Percentiles rank a stretch among this genome's conserved stretches.
Evolutionary conservation across 2,113 vertebrate species (phyloP).

Genomic region (Plecotus auritus): DNA sequence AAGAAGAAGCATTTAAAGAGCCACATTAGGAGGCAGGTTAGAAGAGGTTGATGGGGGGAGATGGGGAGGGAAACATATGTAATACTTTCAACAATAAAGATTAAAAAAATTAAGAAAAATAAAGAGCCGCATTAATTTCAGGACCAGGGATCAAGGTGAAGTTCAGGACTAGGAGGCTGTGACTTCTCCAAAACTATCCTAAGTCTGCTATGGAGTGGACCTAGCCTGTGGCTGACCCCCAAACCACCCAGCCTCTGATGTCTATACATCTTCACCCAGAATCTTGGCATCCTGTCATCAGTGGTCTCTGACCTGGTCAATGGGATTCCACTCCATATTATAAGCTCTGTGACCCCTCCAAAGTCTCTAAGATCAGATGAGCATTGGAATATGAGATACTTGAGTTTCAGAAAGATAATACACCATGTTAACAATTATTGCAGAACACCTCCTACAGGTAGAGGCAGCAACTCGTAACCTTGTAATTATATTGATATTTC

Average conservation of each 20-base stretch:
- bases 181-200: background rate
- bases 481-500: conserved; percentile 10
- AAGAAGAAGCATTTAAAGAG: background rate
- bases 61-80: no score
- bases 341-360: background rate
- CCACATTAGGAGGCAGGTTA: background rate
- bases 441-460: background rate
- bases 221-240: background rate
- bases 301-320: background rate
- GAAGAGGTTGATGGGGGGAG: no score
- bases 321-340: background rate
- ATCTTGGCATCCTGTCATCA: rapidly evolving
- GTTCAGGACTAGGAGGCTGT: background rate
- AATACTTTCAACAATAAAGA: no score
- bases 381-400: background rate
- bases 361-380: background rate
- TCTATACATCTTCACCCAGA: background rate
- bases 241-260: background rate
- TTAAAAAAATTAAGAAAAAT: background rate
- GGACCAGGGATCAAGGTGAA: background rate
- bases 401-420: background rate
- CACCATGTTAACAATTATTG: background rate
- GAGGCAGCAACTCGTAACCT: background rate
- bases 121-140: background rate
- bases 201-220: background rate